These are phyloP conservation scores for Romanomermis culicivorax DNA, from an alignment of 2,888 invertebrate genomes.

Conservation along the genomic window DNA sequence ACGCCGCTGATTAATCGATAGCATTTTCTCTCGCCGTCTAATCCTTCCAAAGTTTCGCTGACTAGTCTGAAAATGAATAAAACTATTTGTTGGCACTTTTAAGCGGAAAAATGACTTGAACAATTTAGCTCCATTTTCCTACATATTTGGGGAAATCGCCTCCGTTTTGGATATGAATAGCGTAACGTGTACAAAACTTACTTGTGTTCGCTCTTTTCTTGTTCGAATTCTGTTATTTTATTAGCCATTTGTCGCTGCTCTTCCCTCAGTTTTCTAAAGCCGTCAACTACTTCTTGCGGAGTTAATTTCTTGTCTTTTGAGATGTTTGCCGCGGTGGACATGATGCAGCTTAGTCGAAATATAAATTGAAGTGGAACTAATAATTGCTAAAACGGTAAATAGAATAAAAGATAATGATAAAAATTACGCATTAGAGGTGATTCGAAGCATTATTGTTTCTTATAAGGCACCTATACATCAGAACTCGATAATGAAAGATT, in stretches of 20 bases:
- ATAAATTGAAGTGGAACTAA: too few relatives aligned
- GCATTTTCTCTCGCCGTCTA: constrained; percentile 62
- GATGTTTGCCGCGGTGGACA: neutral
- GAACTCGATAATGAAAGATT: too few relatives aligned
- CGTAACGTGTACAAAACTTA: constrained; percentile 36
- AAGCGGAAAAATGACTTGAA: too few relatives aligned
- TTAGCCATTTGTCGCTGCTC: constrained; percentile 66
- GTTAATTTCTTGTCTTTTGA: neutral
- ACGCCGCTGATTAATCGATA: constrained; percentile 82
- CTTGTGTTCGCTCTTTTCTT: constrained; percentile 90
- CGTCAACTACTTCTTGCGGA: constrained; percentile 46
- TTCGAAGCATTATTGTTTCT: too few relatives aligned
- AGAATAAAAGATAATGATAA: too few relatives aligned
- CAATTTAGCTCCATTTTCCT: too few relatives aligned
- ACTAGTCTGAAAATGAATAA: constrained; percentile 47
- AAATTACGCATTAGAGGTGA: too few relatives aligned
- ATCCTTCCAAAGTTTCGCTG: constrained; percentile 66
- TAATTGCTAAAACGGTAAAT: too few relatives aligned
- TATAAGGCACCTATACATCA: too few relatives aligned
- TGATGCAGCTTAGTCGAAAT: too few relatives aligned
- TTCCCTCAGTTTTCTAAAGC: constrained; percentile 61
- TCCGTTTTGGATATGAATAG: too few relatives aligned
- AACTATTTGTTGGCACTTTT: neutral
- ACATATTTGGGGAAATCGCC: too few relatives aligned
- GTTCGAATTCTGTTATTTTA: constrained; percentile 74